Evolutionary conservation across 2,888 invertebrate genomes (phyloP).

Genomic region (Ptychoptera albimana): DNA sequence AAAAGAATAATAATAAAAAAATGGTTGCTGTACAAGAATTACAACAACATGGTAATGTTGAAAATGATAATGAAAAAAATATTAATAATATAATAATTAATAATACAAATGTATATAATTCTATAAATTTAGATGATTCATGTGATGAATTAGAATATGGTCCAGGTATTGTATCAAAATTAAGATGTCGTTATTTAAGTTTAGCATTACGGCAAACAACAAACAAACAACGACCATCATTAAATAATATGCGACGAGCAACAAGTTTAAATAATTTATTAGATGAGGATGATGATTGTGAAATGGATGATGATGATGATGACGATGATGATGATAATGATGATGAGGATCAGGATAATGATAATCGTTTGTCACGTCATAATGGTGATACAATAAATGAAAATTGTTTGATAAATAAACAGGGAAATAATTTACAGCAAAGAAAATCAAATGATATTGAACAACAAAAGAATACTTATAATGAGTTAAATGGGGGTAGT

Average conservation of each 20-base stretch:
- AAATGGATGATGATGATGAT: conserved; percentile 13
- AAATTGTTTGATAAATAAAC: not conserved
- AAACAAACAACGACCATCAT: conserved; percentile 44
- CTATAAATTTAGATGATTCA: conserved; percentile 30
- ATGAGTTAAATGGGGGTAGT: conserved; percentile 1
- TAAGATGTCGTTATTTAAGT: conserved; percentile 74
- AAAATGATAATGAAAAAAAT: conserved; percentile 8
- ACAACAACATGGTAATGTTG: conserved; percentile 6
- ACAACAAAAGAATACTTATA: too few relatives aligned
- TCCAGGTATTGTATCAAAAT: conserved; percentile 77
- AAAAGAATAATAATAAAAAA: conserved; percentile 23
- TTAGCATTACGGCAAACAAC: conserved; percentile 64
- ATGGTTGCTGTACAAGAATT: conserved; percentile 36
- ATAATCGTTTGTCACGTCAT: not conserved
- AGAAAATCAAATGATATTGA: too few relatives aligned
- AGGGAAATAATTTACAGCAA: not conserved
- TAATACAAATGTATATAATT: conserved; percentile 9
- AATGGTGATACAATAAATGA: too few relatives aligned
- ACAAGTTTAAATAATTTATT: conserved; percentile 72
- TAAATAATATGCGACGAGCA: conserved; percentile 55
- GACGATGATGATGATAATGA: not conserved
- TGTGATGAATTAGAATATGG: conserved; percentile 77
- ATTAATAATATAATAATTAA: conserved; percentile 10
- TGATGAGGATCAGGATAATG: not conserved
- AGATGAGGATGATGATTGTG: conserved; percentile 40